Evolutionary conservation across 2,113 vertebrate genomes (phyloP).

Genomic region (Bostrychus sinensis): DNA sequence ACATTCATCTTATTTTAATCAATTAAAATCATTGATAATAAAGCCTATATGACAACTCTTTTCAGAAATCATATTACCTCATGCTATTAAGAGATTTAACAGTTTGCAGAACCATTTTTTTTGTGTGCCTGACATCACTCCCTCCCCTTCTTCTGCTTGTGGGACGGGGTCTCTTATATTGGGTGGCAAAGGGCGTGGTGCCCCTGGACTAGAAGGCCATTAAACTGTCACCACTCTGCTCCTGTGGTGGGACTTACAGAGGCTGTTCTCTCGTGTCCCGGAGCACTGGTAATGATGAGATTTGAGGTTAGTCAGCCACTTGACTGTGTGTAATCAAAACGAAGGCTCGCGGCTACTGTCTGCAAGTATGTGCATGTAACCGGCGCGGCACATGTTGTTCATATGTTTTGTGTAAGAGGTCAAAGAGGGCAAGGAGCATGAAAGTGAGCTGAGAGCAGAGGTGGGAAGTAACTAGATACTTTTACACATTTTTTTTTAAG

Average conservation of each 20-base stretch:
- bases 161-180: slow-evolving; percentile 60
- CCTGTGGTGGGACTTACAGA: slow-evolving; percentile 57
- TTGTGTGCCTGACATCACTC: slow-evolving; percentile 68
- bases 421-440: slow-evolving; percentile 10
- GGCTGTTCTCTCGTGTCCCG: slow-evolving; percentile 40
- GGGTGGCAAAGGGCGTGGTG: slow-evolving; percentile 70
- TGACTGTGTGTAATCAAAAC: slow-evolving; percentile 45
- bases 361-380: slow-evolving; percentile 13
- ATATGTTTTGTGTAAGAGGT: slow-evolving; percentile 16
- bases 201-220: slow-evolving; percentile 59
- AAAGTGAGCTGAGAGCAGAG: neutral
- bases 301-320: slow-evolving; percentile 53
- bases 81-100: neutral
- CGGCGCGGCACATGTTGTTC: slow-evolving; percentile 19
- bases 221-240: slow-evolving; percentile 76
- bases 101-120: slow-evolving; percentile 48
- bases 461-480: neutral
- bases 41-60: too few species aligned
- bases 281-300: slow-evolving; percentile 56
- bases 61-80: too few species aligned
- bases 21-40: too few species aligned
- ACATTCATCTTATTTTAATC: too few species aligned
- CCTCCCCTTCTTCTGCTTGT: slow-evolving; percentile 10
- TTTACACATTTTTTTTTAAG: neutral
- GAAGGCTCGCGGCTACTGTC: slow-evolving; percentile 56